Percentiles rank a stretch among this genome's conserved stretches.
phyloP scores from a whole-genome alignment of 2,888 invertebrate genomes.

The Hyposoter didymator region DNA sequence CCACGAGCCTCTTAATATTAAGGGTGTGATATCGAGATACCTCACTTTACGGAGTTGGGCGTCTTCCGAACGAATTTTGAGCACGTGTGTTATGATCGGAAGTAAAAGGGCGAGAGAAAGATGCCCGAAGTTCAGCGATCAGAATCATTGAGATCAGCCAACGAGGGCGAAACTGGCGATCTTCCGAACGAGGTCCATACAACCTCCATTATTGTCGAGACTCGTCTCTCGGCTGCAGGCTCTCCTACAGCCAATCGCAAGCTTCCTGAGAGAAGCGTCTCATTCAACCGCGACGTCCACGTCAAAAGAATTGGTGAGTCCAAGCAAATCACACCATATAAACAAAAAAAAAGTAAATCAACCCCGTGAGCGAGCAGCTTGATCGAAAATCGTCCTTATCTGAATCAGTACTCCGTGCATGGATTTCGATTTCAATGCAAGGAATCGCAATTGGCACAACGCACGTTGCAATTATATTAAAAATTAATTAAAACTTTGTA shows the following conservation, averaged over 20 bases:
- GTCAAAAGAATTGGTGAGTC: conserved; percentile 95
- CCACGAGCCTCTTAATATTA: not conserved
- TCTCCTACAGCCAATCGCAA: conserved; percentile 83
- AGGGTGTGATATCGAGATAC: conserved; percentile 30
- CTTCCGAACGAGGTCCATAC: conserved; percentile 71
- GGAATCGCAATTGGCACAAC: conserved; percentile 9
- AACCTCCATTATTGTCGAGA: conserved; percentile 69
- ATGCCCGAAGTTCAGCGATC: conserved; percentile 86
- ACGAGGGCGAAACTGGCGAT: conserved; percentile 72
- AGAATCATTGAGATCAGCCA: conserved; percentile 84
- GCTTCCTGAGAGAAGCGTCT: conserved; percentile 89
- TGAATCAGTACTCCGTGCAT: not conserved
- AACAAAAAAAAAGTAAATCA: conserved; percentile 56
- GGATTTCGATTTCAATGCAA: not conserved
- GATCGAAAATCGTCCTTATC: conserved; percentile 70
- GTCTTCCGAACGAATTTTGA: conserved; percentile 1
- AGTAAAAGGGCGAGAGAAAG: conserved; percentile 79
- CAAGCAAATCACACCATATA: conserved; percentile 77
- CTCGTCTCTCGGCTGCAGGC: conserved; percentile 75
- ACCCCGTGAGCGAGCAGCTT: conserved; percentile 73
- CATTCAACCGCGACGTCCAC: conserved; percentile 96
- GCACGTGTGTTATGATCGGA: conserved; percentile 77
- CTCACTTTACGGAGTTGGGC: not conserved
- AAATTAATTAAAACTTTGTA: not conserved
- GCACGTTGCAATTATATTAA: not conserved